Evolutionary conservation across 2,797 vertebrate genomes (phyloP).

Genomic region (Nannoperca australis): DNA sequence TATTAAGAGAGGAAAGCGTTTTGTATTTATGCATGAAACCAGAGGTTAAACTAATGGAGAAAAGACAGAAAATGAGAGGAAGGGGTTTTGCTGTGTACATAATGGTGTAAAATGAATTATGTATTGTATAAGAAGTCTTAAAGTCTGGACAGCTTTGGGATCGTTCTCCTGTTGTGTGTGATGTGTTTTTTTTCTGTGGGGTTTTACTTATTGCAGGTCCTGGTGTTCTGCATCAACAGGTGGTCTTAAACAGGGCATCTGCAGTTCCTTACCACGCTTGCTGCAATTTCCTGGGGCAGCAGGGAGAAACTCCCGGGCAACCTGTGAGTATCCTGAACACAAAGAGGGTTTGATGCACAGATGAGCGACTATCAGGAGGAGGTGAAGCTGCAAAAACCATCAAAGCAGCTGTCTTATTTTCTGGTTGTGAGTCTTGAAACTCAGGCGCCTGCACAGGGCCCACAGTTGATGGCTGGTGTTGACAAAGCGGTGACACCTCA

Average conservation of each 20-base stretch:
- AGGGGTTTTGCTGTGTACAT: not conserved
- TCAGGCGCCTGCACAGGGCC: not conserved
- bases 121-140: not conserved
- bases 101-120: not conserved
- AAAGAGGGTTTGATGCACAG: not conserved
- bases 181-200: not conserved
- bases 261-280: not conserved
- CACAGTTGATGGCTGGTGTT: not conserved
- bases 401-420: not conserved
- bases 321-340: not conserved
- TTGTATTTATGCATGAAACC: not conserved
- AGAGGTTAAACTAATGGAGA: not conserved
- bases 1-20: not conserved
- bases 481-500: not conserved
- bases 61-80: not conserved
- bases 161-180: not conserved
- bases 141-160: not conserved
- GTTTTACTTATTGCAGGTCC: not conserved
- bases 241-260: not conserved
- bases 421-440: not conserved
- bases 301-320: not conserved
- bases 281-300: not conserved
- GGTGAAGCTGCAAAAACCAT: not conserved
- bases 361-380: not conserved
- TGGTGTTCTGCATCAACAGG: not conserved